phyloP scores from a whole-genome alignment of 2,113 vertebrate species.

The Paraplagusia blochii region DNA sequence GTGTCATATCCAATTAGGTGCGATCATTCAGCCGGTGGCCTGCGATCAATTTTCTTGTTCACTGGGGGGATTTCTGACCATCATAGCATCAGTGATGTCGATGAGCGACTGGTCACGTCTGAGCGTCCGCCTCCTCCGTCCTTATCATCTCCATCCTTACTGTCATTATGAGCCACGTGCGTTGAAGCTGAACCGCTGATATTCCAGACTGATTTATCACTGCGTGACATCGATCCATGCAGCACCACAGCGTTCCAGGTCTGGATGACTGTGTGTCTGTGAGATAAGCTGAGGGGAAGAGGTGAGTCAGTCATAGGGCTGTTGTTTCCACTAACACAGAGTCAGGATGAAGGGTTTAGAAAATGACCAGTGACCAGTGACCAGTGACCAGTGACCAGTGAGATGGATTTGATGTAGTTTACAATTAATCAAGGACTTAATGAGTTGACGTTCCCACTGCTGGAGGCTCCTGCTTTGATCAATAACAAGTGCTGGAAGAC shows the following conservation, averaged over 20 bases:
- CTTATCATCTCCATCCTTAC: slow-evolving; percentile 3
- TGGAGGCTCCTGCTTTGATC: background rate
- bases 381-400: too few relatives aligned
- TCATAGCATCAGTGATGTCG: background rate
- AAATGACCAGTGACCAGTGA: too few relatives aligned
- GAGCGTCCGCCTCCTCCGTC: background rate
- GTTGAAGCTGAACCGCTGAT: background rate
- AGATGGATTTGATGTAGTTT: too few relatives aligned
- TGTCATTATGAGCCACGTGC: slow-evolving; percentile 1
- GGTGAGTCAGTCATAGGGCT: slow-evolving; percentile 50
- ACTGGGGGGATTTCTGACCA: slow-evolving; percentile 1
- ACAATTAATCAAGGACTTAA: too few relatives aligned
- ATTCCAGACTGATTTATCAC: slow-evolving; percentile 40
- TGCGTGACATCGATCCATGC: slow-evolving; percentile 38
- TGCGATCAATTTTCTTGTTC: slow-evolving; percentile 47
- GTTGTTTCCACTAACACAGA: too few relatives aligned
- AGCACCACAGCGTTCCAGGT: slow-evolving; percentile 30
- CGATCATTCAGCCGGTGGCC: slow-evolving; percentile 34
- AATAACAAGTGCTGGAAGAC: background rate
- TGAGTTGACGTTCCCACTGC: too few relatives aligned
- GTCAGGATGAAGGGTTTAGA: too few relatives aligned
- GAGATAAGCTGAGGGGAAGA: slow-evolving; percentile 10
- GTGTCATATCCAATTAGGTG: slow-evolving; percentile 52
- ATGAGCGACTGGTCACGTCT: background rate
- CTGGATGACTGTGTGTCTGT: slow-evolving; percentile 41